Percentiles rank a stretch among this genome's conserved stretches.
phyloP scores from a whole-genome alignment of 35 echinoderm and acorn worm species.

The Eucidaris tribuloides region DNA sequence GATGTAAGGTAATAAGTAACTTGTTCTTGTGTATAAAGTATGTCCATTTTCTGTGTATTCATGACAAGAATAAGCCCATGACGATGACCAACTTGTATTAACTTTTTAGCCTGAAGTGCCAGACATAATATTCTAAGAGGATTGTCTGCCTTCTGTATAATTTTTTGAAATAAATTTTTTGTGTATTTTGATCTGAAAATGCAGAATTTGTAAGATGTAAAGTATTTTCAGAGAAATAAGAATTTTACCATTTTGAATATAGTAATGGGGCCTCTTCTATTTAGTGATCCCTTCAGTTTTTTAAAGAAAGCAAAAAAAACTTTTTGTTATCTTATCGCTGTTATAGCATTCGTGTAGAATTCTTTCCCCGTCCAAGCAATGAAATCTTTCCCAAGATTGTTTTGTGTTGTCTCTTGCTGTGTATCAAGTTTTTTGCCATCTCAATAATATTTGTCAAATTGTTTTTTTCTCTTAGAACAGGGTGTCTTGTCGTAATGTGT shows the following conservation, averaged over 20 bases:
- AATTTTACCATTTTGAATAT: conserved; percentile 10
- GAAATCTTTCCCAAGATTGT: no score
- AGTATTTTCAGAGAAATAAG: conserved; percentile 19
- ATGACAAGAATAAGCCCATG: conserved; percentile 13
- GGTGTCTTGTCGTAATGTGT: no score
- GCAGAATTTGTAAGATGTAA: conserved; percentile 14
- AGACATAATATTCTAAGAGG: conserved; percentile 28
- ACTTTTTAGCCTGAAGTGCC: conserved; percentile 34
- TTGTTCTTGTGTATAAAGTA: conserved; percentile 31
- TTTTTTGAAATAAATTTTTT: conserved; percentile 33
- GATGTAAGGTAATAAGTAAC: conserved; percentile 21
- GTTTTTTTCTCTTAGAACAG: no score
- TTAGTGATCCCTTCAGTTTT: conserved; percentile 7
- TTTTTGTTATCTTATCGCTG: no score
- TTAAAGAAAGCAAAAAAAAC: no score
- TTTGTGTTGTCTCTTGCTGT: no score
- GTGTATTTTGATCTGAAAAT: conserved; percentile 36
- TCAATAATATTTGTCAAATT: no score
- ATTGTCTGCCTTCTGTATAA: conserved; percentile 30
- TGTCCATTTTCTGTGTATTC: conserved; percentile 28
- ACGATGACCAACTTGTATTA: conserved; percentile 25
- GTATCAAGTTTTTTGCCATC: no score
- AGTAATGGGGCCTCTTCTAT: conserved; percentile 17
- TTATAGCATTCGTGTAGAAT: no score
- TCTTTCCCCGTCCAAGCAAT: no score